These are phyloP conservation scores for Pipistrellus pygmaeus DNA, from an alignment of 2,797 vertebrate species.

Conservation along the genomic window DNA sequence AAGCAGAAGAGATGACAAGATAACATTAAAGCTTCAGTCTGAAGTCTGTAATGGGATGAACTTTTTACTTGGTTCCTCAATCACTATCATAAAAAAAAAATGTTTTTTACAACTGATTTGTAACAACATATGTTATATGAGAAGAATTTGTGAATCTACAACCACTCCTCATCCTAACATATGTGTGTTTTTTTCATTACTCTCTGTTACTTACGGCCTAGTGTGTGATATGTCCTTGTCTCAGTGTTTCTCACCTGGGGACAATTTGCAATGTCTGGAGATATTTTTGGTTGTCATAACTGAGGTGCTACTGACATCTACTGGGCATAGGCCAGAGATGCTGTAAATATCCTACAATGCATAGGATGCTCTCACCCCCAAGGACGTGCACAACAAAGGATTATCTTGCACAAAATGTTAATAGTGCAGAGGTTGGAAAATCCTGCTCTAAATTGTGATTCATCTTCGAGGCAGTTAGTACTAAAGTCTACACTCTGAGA, in stretches of 20 bases:
- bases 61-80: slow-evolving; percentile 26
- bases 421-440: neutral
- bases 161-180: slow-evolving; percentile 19
- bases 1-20: slow-evolving; percentile 43
- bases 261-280: neutral
- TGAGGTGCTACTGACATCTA: neutral
- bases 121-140: neutral
- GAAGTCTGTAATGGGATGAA: slow-evolving; percentile 16
- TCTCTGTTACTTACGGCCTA: neutral
- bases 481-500: neutral
- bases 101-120: slow-evolving; percentile 5
- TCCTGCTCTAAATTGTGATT: neutral
- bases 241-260: neutral
- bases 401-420: neutral
- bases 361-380: neutral
- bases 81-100: slow-evolving; percentile 56
- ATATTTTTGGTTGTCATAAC: neutral
- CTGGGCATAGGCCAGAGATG: neutral
- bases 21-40: neutral
- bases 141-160: slow-evolving; percentile 15
- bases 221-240: neutral
- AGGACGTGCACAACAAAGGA: neutral
- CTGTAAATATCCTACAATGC: neutral
- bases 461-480: slow-evolving; percentile 18
- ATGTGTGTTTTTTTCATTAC: neutral